Conservation (phyloP, 1,140 invertebrate species). For the Anthonomus grandis region DNA sequence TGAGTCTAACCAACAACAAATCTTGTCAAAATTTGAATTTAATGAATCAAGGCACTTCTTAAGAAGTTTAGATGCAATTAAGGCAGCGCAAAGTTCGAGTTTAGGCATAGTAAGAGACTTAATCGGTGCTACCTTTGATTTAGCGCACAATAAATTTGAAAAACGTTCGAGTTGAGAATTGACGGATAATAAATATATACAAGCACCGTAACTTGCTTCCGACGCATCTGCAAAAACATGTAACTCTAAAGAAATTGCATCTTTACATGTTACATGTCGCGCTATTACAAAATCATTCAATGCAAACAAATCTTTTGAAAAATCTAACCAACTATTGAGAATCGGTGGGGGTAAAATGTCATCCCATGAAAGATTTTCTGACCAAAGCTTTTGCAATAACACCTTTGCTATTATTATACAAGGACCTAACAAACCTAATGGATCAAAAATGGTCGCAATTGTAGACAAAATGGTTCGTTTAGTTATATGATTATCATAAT, state of each 20-base stretch:
- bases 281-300: not conserved
- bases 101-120: too few species aligned
- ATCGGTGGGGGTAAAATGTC: constrained; percentile 25
- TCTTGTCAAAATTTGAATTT: too few species aligned
- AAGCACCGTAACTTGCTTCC: too few species aligned
- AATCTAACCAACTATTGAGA: constrained; percentile 5
- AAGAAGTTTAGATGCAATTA: not conserved
- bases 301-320: not conserved
- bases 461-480: constrained; percentile 5
- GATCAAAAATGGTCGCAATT: constrained; percentile 46
- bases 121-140: too few species aligned
- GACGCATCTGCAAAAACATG: constrained; percentile 47
- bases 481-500: constrained; percentile 2
- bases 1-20: too few species aligned
- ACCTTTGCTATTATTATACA: too few species aligned
- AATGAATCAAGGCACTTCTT: too few species aligned
- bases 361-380: too few species aligned
- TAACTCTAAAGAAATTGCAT: constrained; percentile 20
- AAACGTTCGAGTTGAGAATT: constrained; percentile 31
- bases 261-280: constrained; percentile 5
- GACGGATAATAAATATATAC: constrained; percentile 41
- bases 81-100: constrained; percentile 5
- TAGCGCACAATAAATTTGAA: too few species aligned
- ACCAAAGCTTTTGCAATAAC: too few species aligned
- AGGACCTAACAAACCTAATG: constrained; percentile 45